Base-by-base conservation (phyloP, 1,140 invertebrate species). In the Zaprionus ghesquierei region DNA sequence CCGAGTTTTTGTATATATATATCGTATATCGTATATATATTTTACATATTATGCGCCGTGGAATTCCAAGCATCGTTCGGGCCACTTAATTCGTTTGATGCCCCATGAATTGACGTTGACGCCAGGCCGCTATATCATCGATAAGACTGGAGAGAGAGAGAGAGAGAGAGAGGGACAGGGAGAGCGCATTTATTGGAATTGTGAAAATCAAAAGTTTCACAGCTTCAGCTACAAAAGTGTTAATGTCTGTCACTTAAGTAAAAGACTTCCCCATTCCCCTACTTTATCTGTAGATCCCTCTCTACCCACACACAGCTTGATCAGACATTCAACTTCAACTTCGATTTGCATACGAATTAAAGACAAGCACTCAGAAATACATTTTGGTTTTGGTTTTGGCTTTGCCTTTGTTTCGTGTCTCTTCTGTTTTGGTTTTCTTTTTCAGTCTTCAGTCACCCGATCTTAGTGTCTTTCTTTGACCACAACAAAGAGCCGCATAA, bases 311-410 rank as follows among this genome's bases (percentile, higher is more conserved):
- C 49, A 5, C 27, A 33, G 78, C 79, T 82, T 87, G 75, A 86
- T 86, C 82, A 86, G 75, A 76, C 66, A 82, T 86, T 87, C 75
- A 87, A 81, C 75, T 66, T 68, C 51, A 69, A 70, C 63, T 73
- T 63, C 60, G 79, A 89, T 89, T 89, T 89, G 84, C 84, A 89
- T 89, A 89, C 84, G 82, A 89, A 89, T 89, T 84, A 89, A 75
- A 77, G 72, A 65, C 82, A 55, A 77, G 71, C 82, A 86, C 82
- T 86, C 84, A 81, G 35, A 72, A 80, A 81, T 69, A 50, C 60
- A 38, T 46, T 46, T 18, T 49, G 44, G 12, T 50, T 33, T 51
- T 46, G 23, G 54, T 15, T 41, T 41, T 41, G 35, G n/a, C 5
- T 41, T 41, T 46, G 41, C 22, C 41, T 35, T 35, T 35, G 58